phyloP scores from a whole-genome alignment of 2,888 invertebrate species.

The Prosapia bicincta region DNA sequence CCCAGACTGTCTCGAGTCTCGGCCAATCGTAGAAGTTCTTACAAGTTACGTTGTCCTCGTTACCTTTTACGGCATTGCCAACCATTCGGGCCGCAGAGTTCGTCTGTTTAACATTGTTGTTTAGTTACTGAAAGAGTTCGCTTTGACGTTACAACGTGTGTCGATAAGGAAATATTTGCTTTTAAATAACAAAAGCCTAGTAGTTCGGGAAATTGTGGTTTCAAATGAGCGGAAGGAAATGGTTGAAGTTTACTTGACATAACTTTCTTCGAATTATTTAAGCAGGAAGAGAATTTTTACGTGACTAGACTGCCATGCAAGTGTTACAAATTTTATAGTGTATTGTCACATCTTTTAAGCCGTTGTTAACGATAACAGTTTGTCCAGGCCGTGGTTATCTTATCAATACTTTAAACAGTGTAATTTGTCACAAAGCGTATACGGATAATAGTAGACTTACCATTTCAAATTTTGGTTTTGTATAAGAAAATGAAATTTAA shows the following conservation, averaged over 20 bases:
- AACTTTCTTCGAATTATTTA: neutral
- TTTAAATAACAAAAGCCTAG: neutral
- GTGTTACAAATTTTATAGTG: neutral
- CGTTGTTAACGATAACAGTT: neutral
- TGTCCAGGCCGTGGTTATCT: neutral
- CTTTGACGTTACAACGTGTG: neutral
- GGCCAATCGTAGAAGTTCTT: slow-evolving; percentile 21
- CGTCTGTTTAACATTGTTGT: neutral
- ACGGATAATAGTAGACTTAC: neutral
- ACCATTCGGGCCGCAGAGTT: slow-evolving; percentile 9
- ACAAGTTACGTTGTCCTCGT: slow-evolving; percentile 32
- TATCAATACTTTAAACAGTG: neutral
- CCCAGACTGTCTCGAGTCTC: slow-evolving; percentile 5
- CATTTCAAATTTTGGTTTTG: neutral
- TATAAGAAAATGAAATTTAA: neutral
- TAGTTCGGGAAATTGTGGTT: neutral
- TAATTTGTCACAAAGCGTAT: neutral
- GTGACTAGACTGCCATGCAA: neutral
- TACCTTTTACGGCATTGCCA: slow-evolving; percentile 37
- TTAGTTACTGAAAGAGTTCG: neutral
- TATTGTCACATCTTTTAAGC: neutral
- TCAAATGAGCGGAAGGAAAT: neutral
- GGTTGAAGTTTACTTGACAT: neutral
- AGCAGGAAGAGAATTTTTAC: neutral
- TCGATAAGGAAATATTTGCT: neutral